phyloP scores from a whole-genome alignment of 2,888 invertebrate genomes.

The Elmis aenea region DNA sequence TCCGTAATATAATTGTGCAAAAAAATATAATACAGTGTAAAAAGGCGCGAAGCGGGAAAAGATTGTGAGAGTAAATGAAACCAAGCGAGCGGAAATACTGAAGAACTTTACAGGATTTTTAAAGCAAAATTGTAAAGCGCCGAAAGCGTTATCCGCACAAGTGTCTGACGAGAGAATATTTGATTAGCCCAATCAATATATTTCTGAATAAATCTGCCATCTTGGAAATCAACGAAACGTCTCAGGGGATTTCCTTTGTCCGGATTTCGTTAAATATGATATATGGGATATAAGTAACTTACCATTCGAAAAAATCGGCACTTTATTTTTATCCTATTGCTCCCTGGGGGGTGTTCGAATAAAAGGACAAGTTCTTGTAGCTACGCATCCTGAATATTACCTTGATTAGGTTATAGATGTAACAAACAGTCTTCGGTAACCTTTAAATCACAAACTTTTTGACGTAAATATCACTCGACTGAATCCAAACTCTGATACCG shows the following conservation, averaged over 20 bases:
- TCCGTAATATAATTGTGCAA: conserved; percentile 29
- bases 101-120: conserved; percentile 29
- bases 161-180: conserved; percentile 26
- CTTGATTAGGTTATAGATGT: conserved; percentile 18
- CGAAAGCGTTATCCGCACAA: conserved; percentile 24
- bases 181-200: conserved; percentile 35
- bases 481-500: too few species aligned
- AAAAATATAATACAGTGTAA: conserved; percentile 29
- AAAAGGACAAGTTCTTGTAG: conserved; percentile 24
- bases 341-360: conserved; percentile 19
- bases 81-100: conserved; percentile 31
- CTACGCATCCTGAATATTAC: conserved; percentile 20
- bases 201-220: conserved; percentile 23
- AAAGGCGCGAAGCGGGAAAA: conserved; percentile 31
- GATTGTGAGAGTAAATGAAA: conserved; percentile 31
- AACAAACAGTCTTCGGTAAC: too few species aligned
- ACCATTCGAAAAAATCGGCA: conserved; percentile 26
- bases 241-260: conserved; percentile 22
- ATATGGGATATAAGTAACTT: conserved; percentile 25
- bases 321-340: conserved; percentile 29
- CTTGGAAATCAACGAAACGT: conserved; percentile 18
- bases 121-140: conserved; percentile 29
- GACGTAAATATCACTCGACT: too few species aligned
- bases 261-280: conserved; percentile 28
- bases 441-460: too few species aligned